Evolutionary conservation across 2,888 invertebrate species (phyloP), one percentile per base, ranked within the genome.

Genomic region (Eristalis tenax): DNA sequence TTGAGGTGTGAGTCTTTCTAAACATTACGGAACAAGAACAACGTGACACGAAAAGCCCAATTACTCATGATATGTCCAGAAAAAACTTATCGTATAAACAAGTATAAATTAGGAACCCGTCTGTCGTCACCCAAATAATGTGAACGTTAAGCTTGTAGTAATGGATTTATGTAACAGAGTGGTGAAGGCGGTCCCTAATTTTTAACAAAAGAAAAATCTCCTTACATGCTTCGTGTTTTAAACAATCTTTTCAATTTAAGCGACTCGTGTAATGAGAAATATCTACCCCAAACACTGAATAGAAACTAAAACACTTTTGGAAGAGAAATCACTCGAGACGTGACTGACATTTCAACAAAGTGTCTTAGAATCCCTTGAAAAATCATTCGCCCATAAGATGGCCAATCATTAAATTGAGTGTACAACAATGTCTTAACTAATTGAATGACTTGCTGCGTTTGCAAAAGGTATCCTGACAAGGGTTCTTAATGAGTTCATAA

Each of bases 401-500:
- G 18, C 18, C 50, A 50, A 50, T 50, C 50, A 50, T 8, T 50
- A 18, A 50, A 50, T 18, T 50, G 18, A 18, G 3, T 4, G 50
- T 50, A 50, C 18, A 50, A 18, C 50, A 50, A 8, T 18, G 50
- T 50, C n/a, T 50, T 50, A 18, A 50, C 50, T 50, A 50, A 50
- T 50, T 50, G 8, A 50, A 50, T 18, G 18, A 8, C n/a, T 76
- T 43, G 68, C 22, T 59, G 43, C 59, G 22, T 32, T 76, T n/a
- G 28, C 59, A 59, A 68, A 76, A 56, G 13, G 22, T 63, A 63
- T 75, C 18, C 22, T 40, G 65, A 40, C 56, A 38, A 65, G 18
- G 50, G 50, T 50, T 38, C n/a, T 38, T 38, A 65, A 75, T 65
- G 35, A 65, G 8, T n/a, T 15, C 64, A 50, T 50, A 50, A 28